phyloP scores from a whole-genome alignment of 2,113 vertebrate genomes.

The Pituophis catenifer region DNA sequence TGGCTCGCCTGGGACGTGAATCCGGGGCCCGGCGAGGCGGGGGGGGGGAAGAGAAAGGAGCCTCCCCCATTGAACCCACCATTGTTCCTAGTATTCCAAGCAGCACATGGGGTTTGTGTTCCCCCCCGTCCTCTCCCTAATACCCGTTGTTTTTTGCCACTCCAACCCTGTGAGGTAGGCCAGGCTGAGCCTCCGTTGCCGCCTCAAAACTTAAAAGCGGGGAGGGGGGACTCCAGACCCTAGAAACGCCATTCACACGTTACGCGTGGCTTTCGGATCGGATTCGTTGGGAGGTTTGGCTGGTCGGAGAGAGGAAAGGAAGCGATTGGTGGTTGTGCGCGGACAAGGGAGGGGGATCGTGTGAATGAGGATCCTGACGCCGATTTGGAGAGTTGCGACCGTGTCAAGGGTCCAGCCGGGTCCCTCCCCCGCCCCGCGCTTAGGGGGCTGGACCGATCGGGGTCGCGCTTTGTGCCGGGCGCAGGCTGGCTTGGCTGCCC shows the following conservation, averaged over 20 bases:
- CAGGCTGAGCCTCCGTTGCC: background rate
- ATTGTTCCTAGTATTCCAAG: background rate
- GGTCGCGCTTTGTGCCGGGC: background rate
- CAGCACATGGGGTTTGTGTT: background rate
- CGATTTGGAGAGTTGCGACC: background rate
- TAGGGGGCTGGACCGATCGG: no score
- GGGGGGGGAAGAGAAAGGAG: fast-evolving
- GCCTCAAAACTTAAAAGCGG: background rate
- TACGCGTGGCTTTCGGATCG: background rate
- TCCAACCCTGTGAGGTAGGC: background rate
- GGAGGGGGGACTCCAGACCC: background rate
- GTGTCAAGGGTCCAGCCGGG: background rate
- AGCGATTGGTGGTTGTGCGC: no score
- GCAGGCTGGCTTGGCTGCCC: no score
- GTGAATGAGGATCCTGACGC: background rate
- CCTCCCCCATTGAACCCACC: background rate
- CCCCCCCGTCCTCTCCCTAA: no score
- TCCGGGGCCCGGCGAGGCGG: no score
- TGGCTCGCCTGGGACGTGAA: no score
- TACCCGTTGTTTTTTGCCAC: no score
- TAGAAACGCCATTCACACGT: background rate
- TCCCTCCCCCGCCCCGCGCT: background rate
- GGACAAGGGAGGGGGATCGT: background rate
- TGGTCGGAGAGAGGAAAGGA: background rate
- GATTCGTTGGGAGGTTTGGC: background rate